phyloP scores from a whole-genome alignment of 2,888 invertebrate genomes.

The Capitulum mitella region DNA sequence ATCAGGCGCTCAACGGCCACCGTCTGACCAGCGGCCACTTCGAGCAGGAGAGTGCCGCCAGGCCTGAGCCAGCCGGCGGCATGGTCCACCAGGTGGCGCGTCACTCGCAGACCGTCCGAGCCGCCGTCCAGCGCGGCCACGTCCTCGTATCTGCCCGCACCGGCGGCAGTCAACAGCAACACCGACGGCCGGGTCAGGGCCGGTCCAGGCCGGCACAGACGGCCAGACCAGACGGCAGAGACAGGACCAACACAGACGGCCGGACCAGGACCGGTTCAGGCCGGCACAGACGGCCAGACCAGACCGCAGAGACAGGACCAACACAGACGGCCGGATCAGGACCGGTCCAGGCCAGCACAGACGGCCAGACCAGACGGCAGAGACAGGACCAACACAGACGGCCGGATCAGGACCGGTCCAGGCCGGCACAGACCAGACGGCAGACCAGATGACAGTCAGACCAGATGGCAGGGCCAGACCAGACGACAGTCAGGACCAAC shows the following conservation, averaged over 20 bases:
- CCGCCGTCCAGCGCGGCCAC: constrained; percentile 58
- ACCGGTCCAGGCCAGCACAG: no score
- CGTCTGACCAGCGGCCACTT: constrained; percentile 54
- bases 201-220: not conserved
- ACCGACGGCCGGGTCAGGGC: not conserved
- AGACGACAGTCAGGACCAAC: no score
- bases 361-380: no score
- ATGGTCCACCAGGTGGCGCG: constrained; percentile 51
- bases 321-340: constrained; percentile 11
- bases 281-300: not conserved
- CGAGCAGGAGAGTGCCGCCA: constrained; percentile 52
- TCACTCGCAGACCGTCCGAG: constrained; percentile 54
- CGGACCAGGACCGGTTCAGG: not conserved
- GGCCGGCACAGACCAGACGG: no score
- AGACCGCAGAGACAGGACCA: constrained; percentile 25
- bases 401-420: no score
- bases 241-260: constrained; percentile 24
- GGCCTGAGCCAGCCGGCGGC: constrained; percentile 48
- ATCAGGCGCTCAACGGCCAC: not conserved
- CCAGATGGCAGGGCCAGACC: no score
- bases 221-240: constrained; percentile 22
- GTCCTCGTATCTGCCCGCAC: constrained; percentile 55
- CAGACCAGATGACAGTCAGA: no score
- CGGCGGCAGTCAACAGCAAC: constrained; percentile 4
- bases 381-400: no score